Conservation (phyloP, 2,888 invertebrate species). For the Scaeva pyrastri region DNA sequence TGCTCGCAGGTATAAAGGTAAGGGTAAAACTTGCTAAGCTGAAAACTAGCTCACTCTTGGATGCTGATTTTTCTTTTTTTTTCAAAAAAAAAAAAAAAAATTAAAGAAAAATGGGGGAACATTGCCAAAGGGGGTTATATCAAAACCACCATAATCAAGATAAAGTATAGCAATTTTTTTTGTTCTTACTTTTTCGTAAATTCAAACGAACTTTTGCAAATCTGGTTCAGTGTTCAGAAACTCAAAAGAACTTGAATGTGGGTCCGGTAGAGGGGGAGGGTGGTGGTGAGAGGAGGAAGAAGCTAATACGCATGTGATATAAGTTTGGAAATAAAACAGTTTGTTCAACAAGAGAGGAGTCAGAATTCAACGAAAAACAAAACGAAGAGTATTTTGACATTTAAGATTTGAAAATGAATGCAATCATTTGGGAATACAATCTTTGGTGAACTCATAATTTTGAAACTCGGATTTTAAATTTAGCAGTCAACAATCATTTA, state of each 20-base stretch:
- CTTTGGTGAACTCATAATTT: too few relatives aligned
- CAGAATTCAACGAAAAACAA: too few relatives aligned
- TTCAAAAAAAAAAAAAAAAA: too few relatives aligned
- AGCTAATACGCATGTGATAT: conserved; percentile 13
- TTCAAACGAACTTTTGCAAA: conserved; percentile 43
- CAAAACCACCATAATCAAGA: conserved; percentile 35
- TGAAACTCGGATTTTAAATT: too few relatives aligned
- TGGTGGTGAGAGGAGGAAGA: not conserved
- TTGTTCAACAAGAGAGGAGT: not conserved
- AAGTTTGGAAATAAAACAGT: conserved; percentile 1
- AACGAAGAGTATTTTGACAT: too few relatives aligned
- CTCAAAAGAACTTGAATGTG: not conserved
- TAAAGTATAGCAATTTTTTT: conserved; percentile 27
- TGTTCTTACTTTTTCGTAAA: conserved; percentile 14
- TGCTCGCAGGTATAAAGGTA: not conserved
- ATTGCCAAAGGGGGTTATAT: conserved; percentile 6
- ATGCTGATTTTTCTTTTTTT: conserved; percentile 21
- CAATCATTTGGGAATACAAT: too few relatives aligned
- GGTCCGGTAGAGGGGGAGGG: too few relatives aligned
- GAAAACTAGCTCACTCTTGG: conserved; percentile 53
- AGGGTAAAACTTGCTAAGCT: conserved; percentile 36
- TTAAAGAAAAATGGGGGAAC: conserved; percentile 11
- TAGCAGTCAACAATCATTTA: too few relatives aligned
- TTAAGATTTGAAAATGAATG: too few relatives aligned
- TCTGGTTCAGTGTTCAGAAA: not conserved